These are phyloP conservation scores for Rattus rattus DNA, from an alignment of 2,113 vertebrate species.

Conservation along the genomic window DNA sequence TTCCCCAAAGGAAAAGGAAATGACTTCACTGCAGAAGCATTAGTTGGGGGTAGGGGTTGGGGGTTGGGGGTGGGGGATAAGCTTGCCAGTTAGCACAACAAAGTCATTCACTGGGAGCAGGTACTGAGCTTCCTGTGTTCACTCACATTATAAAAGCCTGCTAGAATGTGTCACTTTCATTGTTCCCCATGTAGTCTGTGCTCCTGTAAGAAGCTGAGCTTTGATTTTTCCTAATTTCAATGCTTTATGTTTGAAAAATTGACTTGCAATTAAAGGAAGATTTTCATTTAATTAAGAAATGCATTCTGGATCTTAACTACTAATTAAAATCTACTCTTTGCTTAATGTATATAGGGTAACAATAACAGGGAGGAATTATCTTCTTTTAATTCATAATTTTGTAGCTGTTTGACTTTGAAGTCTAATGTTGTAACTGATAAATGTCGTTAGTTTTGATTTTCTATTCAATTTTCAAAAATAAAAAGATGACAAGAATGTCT, in stretches of 20 bases:
- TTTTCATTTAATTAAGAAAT: constrained; percentile 74
- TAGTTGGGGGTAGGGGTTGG: not conserved
- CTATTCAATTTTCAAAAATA: constrained; percentile 38
- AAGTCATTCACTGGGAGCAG: constrained; percentile 5
- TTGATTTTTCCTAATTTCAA: constrained; percentile 28
- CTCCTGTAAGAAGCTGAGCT: constrained; percentile 27
- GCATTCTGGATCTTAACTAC: constrained; percentile 46
- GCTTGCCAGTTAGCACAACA: constrained; percentile 15
- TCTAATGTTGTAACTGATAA: constrained; percentile 46
- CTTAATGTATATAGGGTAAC: constrained; percentile 53
- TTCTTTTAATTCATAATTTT: constrained; percentile 44
- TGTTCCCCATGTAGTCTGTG: not conserved
- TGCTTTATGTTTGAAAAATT: constrained; percentile 47
- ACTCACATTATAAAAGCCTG: not conserved
- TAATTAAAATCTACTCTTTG: constrained; percentile 76
- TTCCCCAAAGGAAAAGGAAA: not conserved
- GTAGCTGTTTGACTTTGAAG: constrained; percentile 34
- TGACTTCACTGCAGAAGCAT: not conserved
- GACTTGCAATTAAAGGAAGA: constrained; percentile 54
- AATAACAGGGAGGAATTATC: constrained; percentile 23
- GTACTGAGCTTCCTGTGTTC: constrained; percentile 45
- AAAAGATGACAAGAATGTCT: not conserved
- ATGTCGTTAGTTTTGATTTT: constrained; percentile 35
- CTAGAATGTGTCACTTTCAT: not conserved
- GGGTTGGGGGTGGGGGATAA: not conserved